phyloP scores from a whole-genome alignment of 2,113 vertebrate species.

The Hystrix cristata region DNA sequence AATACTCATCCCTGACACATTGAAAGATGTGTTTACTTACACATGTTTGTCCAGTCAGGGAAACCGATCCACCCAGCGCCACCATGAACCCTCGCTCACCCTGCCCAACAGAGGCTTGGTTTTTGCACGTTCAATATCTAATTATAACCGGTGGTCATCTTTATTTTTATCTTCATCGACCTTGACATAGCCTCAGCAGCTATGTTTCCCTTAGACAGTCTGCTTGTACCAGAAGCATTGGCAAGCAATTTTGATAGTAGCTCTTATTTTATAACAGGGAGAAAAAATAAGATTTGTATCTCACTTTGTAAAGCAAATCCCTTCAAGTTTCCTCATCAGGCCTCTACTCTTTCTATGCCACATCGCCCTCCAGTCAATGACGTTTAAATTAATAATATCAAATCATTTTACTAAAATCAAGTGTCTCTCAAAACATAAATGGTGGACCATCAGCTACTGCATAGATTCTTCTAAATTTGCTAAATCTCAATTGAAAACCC shows the following conservation, averaged over 20 bases:
- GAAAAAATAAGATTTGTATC: not conserved
- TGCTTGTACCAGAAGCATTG: not conserved
- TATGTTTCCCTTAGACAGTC: not conserved
- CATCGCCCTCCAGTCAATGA: not conserved
- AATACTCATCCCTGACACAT: conserved; percentile 6
- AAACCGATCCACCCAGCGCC: not conserved
- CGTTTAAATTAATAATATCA: conserved; percentile 14
- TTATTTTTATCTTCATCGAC: not conserved
- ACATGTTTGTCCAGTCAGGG: conserved; percentile 65
- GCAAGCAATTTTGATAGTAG: not conserved
- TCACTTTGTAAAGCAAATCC: not conserved
- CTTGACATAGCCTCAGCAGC: not conserved
- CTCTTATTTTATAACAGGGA: not conserved
- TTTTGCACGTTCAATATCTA: not conserved
- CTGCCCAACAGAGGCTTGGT: not conserved
- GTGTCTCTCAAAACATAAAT: not conserved
- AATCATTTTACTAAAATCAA: conserved; percentile 43
- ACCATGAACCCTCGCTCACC: not conserved
- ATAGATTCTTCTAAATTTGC: conserved; percentile 2
- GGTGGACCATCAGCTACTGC: not conserved
- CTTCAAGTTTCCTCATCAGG: not conserved
- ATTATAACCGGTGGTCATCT: not conserved
- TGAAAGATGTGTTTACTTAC: conserved; percentile 60
- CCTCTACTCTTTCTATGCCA: not conserved
- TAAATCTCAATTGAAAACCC: not conserved